phyloP scores from a whole-genome alignment of 2,797 vertebrate genomes.

The Coendou prehensilis region DNA sequence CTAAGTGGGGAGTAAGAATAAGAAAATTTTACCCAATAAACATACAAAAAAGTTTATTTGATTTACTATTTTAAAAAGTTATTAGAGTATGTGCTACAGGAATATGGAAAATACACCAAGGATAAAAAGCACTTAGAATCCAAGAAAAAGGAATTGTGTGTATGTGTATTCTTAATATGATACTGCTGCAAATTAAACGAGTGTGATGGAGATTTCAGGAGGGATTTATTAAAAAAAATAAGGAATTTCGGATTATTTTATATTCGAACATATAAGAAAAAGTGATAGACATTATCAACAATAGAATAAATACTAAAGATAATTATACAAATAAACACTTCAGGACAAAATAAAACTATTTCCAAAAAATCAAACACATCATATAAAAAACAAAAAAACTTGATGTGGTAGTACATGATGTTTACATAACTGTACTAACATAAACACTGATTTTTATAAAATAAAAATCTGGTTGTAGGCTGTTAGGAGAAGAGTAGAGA shows the following conservation, averaged over 20 bases:
- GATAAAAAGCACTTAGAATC: neutral
- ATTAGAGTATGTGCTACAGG: neutral
- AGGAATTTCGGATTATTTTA: neutral
- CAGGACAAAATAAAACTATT: no score
- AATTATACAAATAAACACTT: neutral
- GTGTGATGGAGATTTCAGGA: neutral
- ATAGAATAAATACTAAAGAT: neutral
- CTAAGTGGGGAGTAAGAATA: neutral
- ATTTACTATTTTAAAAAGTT: neutral
- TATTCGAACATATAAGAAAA: neutral
- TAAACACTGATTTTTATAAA: neutral
- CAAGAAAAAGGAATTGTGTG: neutral
- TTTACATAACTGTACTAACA: neutral
- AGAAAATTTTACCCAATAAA: neutral
- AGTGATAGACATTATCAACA: neutral
- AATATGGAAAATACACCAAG: neutral
- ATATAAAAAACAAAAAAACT: neutral
- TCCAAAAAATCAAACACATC: neutral
- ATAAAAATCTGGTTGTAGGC: neutral
- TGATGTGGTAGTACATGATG: neutral
- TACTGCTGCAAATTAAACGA: neutral
- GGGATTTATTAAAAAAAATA: neutral
- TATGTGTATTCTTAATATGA: neutral
- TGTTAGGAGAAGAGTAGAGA: fast-evolving
- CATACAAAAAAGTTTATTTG: neutral